phyloP scores from a whole-genome alignment of 2,113 vertebrate species.

The Sciurus niger region DNA sequence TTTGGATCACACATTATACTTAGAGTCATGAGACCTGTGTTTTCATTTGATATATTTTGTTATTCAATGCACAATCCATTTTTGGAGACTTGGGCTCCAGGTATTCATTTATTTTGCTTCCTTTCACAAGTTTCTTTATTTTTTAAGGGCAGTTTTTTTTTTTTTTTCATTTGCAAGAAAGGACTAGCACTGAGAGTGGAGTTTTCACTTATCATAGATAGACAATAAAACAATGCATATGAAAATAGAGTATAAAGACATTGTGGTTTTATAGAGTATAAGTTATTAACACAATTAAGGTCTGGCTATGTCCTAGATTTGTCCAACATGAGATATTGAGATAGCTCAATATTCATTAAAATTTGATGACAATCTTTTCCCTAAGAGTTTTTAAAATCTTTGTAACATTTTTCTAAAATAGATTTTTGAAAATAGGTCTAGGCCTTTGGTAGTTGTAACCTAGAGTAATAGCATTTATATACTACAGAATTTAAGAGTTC shows the following conservation, averaged over 20 bases:
- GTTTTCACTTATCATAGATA: slow-evolving; percentile 46
- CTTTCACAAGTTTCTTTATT: not conserved
- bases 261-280: slow-evolving; percentile 46
- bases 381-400: not conserved
- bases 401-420: slow-evolving; percentile 35
- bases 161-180: slow-evolving; percentile 5
- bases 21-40: not conserved
- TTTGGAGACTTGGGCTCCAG: not conserved
- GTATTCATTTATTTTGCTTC: not conserved
- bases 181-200: not conserved
- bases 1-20: not conserved
- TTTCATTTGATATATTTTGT: not conserved
- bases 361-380: slow-evolving; percentile 44
- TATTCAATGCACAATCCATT: not conserved
- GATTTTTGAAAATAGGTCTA: slow-evolving; percentile 35
- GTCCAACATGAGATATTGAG: slow-evolving; percentile 35
- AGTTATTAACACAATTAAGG: slow-evolving; percentile 54
- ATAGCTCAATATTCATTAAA: slow-evolving; percentile 62
- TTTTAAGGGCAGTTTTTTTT: not conserved
- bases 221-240: not conserved
- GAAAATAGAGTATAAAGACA: slow-evolving; percentile 20
- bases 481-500: not conserved
- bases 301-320: slow-evolving; percentile 7
- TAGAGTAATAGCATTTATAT: not conserved
- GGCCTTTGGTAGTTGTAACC: not conserved